These are phyloP conservation scores for Orthonychiurus folsomi DNA, from an alignment of 2,888 invertebrate genomes.

Conservation along the genomic window DNA sequence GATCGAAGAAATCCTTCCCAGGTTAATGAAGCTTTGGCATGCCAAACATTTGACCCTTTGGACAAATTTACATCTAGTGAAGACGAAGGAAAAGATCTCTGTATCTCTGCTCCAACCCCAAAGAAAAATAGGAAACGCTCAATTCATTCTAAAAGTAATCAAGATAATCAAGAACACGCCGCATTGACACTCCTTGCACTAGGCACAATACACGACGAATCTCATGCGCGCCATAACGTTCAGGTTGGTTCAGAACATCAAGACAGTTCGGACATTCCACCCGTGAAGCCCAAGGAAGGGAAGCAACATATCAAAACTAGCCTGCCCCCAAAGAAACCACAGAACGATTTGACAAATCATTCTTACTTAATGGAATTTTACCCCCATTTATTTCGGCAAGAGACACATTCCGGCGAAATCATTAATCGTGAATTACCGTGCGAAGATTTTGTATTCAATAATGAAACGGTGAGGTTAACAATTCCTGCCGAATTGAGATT, in stretches of 20 bases:
- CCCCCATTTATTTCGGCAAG: too few species aligned
- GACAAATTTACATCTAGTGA: slow-evolving; percentile 27
- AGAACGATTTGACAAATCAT: not conserved
- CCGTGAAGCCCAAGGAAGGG: not conserved
- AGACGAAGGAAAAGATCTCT: slow-evolving; percentile 13
- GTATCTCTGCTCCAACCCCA: not conserved
- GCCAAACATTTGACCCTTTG: slow-evolving; percentile 34
- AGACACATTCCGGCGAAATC: not conserved
- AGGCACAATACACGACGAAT: not conserved
- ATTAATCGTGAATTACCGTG: not conserved
- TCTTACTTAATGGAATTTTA: too few species aligned
- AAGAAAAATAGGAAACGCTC: not conserved
- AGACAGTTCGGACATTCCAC: too few species aligned
- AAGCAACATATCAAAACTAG: too few species aligned
- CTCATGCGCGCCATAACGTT: not conserved
- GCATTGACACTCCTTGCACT: not conserved
- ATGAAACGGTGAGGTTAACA: not conserved
- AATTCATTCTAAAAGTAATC: not conserved
- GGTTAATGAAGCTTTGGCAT: slow-evolving; percentile 61
- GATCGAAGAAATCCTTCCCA: slow-evolving; percentile 64
- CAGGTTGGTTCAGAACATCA: too few species aligned
- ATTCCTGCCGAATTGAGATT: not conserved
- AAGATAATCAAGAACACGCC: not conserved
- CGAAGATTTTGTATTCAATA: not conserved
- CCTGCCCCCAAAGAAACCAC: not conserved